These are phyloP conservation scores for Apis cerana DNA, from an alignment of 1,140 invertebrate species.

Conservation along the genomic window DNA sequence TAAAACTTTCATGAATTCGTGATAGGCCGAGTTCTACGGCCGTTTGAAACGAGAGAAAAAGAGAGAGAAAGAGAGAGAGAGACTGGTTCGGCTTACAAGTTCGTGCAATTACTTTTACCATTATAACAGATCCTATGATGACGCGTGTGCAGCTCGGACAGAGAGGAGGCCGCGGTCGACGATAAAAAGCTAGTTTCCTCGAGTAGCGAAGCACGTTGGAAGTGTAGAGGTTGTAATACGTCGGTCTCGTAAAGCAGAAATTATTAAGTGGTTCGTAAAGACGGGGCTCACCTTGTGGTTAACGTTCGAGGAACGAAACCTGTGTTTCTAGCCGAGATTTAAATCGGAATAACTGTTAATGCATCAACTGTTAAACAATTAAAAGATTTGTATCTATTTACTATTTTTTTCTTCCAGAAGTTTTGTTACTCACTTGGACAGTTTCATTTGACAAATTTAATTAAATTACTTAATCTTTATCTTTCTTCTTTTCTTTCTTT, in stretches of 20 bases:
- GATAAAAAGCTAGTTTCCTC: conserved; percentile 41
- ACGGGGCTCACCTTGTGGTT: not conserved
- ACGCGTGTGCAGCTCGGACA: not conserved
- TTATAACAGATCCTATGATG: conserved; percentile 39
- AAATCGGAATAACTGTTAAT: not conserved
- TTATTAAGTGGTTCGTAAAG: conserved; percentile 41
- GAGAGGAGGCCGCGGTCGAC: not conserved
- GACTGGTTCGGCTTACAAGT: conserved; percentile 33
- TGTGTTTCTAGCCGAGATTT: not conserved
- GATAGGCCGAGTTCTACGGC: conserved; percentile 24
- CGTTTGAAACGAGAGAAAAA: conserved; percentile 16
- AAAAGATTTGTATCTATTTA: not conserved
- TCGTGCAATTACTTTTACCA: conserved; percentile 49
- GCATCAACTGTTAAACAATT: not conserved
- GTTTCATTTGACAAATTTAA: too few species aligned
- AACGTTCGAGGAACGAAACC: conserved; percentile 8
- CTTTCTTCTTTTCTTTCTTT: too few species aligned
- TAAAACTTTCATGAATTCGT: conserved; percentile 47
- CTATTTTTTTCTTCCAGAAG: too few species aligned
- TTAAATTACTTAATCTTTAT: too few species aligned
- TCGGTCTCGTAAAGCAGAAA: conserved; percentile 38
- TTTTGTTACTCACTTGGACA: not conserved
- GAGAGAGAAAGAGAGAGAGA: not conserved
- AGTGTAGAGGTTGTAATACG: conserved; percentile 14
- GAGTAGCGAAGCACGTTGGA: not conserved